Base-by-base conservation (phyloP, 1,140 invertebrate genomes). In the Calephelis nemesis region DNA sequence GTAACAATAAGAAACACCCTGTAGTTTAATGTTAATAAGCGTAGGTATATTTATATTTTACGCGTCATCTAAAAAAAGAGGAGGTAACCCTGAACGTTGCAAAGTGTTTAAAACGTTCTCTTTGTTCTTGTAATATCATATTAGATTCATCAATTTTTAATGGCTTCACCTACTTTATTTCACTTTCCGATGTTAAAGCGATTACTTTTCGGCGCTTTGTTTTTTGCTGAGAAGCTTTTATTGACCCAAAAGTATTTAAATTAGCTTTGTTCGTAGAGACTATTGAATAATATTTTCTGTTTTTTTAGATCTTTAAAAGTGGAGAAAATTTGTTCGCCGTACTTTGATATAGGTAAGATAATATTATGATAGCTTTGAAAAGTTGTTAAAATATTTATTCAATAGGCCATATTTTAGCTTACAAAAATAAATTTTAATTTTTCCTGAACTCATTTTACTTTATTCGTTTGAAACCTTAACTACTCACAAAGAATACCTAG, bases 111-210 rank as follows among this genome's bases (percentile, higher is more conserved):
- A 69, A 69, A 58, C 67, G 63, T 64, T 69, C 63, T 50, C 67
- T 69, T 69, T 69, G 67, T 64, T 69, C 67, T 58, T 69, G 63
- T 58, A 64, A 63, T 63, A 63, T 64, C 62, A 63, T 50, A 69
- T 63, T 69, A 69, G 67, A 69, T 69, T 69, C 63, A 69, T 69
- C 67, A 63, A 69, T 69, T 63, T 64, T 64, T 52, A 64, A 69
- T 49, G 62, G 67, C 62, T 62, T 63, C 68, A 63, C 63, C 63
- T 69, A 63, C 68, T 69, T 69, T 69, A 63, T 69, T 60, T 60
- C 62, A 47, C 68, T 52, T 64, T 58, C 50, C 62, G 62, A 69
- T 69, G 58, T 62, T 63, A 50, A 69, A 69, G 63, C 68, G 58
- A 69, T 69, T 69, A 69, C 63, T 64, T 69, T 69, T 69, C 62